Base-by-base conservation (phyloP, 2,113 vertebrate species). In the Odontesthes bonariensis region DNA sequence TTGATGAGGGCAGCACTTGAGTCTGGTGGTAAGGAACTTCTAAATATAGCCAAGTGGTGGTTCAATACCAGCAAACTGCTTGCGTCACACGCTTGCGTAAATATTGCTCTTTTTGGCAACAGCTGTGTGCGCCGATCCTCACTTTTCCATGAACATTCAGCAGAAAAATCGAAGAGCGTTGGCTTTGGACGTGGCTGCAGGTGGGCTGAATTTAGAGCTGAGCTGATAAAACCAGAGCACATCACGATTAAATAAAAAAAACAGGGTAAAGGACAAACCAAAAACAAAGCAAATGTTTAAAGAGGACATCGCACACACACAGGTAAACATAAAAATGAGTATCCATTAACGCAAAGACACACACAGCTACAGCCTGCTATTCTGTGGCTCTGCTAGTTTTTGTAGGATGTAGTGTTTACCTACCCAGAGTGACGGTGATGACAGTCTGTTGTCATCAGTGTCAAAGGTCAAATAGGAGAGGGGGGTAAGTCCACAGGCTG, bases 381-480 rank as follows among this genome's bases (percentile, higher is more conserved):
- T 56, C 31, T 44, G 59, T 69, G 52, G 56, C 73, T 69, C 44
- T 46, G 63, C 58, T 47, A 8, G 75, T 75, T 81, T 82, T 82
- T 77, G 76, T 86, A 68, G 73, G 83, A 80, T 73, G 32, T 44
- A 54, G 40, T 91, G 90, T 94, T 94, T 93, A 91, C 88, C 79
- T 79, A 69, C 57, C 85, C 85, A 86, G 81, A 90, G 88, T 91
- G 88, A 90, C 62, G 69, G 85, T 62, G 91, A 90, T 91, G 92
- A 94, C 90, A 92, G 89, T 86, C 57, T 89, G 89, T 90, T 92
- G 91, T 94, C 89, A 87, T 89, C 88, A 47, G 68, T 91, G 93
- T 93, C 87, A 79, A 59, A 92, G 91, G 92, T 89, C 77, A 87
- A 49, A 17, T 13, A 49, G 17, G 17, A 11, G 33, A n/a, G 32